Conservation (phyloP, 1,140 invertebrate species). For the Heliconius eleuchia region DNA sequence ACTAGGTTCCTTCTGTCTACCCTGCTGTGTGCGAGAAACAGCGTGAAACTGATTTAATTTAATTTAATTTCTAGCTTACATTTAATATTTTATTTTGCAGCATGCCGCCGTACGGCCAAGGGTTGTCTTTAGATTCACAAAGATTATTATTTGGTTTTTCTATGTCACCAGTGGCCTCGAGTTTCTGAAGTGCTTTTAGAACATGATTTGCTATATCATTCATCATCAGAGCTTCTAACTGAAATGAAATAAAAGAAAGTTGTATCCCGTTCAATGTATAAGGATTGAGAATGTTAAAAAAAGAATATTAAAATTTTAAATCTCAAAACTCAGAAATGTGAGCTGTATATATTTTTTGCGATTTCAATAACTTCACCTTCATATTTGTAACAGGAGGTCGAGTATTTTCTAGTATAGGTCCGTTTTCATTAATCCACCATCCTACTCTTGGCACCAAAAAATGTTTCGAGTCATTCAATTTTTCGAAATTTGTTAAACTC, state of each 20-base stretch:
- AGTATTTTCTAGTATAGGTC: conserved; percentile 2
- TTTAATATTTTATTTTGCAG: conserved; percentile 63
- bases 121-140: conserved; percentile 47
- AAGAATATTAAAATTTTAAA: neutral
- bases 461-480: conserved; percentile 56
- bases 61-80: conserved; percentile 40
- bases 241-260: conserved; percentile 33
- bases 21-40: no score
- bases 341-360: neutral
- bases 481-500: conserved; percentile 62
- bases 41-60: no score
- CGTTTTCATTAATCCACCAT: conserved; percentile 51
- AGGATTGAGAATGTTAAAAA: no score
- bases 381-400: conserved; percentile 53
- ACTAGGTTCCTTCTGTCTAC: no score
- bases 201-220: conserved; percentile 70
- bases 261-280: neutral
- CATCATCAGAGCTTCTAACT: conserved; percentile 66
- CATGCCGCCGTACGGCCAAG: conserved; percentile 57
- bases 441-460: conserved; percentile 59
- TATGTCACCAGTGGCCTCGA: conserved; percentile 43
- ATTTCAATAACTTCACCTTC: conserved; percentile 42
- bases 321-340: neutral
- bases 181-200: conserved; percentile 53
- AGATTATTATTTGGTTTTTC: conserved; percentile 42